Conservation (phyloP, 2,797 vertebrate species). For the Catostomus latipinnis region DNA sequence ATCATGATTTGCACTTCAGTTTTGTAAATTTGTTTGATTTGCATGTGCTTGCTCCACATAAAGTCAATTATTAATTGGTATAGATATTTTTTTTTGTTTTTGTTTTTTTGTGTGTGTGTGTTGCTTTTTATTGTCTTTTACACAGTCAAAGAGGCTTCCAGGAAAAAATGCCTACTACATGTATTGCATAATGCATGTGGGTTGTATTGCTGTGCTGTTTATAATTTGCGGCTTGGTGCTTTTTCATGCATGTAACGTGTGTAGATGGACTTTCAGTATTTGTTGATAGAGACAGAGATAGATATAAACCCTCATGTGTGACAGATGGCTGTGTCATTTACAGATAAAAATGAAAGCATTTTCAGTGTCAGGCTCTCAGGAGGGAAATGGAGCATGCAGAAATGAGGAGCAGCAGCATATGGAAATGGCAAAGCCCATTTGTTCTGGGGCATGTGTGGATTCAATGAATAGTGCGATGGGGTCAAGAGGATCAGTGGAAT, state of each 20-base stretch:
- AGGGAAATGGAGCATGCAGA: slow-evolving; percentile 58
- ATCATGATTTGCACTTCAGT: background rate
- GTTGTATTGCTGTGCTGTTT: background rate
- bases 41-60: background rate
- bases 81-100: too few species aligned
- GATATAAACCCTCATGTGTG: slow-evolving; percentile 45
- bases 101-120: too few species aligned
- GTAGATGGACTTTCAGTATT: slow-evolving; percentile 24
- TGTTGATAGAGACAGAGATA: slow-evolving; percentile 9
- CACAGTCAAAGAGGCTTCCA: too few species aligned
- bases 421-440: slow-evolving; percentile 40
- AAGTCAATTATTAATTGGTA: too few species aligned
- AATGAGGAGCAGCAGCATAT: slow-evolving; percentile 52
- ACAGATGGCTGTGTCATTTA: slow-evolving; percentile 60
- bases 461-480: slow-evolving; percentile 22
- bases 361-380: slow-evolving; percentile 27
- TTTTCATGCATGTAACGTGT: background rate
- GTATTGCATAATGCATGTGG: too few species aligned
- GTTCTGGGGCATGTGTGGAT: slow-evolving; percentile 41
- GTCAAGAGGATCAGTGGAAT: slow-evolving; percentile 22
- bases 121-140: too few species aligned
- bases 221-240: background rate
- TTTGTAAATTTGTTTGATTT: background rate
- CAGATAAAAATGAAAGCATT: slow-evolving; percentile 49
- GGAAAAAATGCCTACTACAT: too few species aligned